These are phyloP conservation scores for Boleophthalmus pectinirostris DNA, from an alignment of 2,113 vertebrate species.

Conservation along the genomic window DNA sequence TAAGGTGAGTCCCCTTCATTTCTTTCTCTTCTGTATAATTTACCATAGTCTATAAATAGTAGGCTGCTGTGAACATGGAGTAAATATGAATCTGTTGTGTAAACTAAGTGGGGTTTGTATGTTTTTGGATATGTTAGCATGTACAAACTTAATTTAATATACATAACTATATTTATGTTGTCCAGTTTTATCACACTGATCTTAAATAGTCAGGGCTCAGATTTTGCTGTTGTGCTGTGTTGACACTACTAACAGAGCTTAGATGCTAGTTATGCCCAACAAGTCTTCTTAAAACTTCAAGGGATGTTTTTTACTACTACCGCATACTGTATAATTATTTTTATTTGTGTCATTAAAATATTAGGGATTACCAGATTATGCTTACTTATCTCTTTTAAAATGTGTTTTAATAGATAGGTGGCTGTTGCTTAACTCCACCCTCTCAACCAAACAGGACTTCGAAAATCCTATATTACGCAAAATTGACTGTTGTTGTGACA, in stretches of 20 bases:
- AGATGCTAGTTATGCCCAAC: background rate
- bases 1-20: slow-evolving; percentile 35
- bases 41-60: background rate
- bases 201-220: too few species aligned
- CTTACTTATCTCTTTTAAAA: background rate
- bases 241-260: background rate
- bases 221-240: background rate
- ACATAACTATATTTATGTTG: background rate
- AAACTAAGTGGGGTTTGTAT: background rate
- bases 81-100: background rate
- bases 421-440: background rate
- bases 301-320: background rate
- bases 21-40: background rate
- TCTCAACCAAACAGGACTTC: background rate
- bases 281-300: background rate
- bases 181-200: background rate
- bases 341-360: background rate
- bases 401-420: background rate
- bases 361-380: background rate
- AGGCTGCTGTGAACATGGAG: background rate
- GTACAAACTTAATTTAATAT: background rate
- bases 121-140: background rate
- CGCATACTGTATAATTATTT: background rate
- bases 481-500: too few species aligned
- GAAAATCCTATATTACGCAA: too few species aligned